Evolutionary conservation across 2,113 vertebrate species (phyloP), one percentile per base, ranked within the genome.

Genomic region (Pholis gunnellus): DNA sequence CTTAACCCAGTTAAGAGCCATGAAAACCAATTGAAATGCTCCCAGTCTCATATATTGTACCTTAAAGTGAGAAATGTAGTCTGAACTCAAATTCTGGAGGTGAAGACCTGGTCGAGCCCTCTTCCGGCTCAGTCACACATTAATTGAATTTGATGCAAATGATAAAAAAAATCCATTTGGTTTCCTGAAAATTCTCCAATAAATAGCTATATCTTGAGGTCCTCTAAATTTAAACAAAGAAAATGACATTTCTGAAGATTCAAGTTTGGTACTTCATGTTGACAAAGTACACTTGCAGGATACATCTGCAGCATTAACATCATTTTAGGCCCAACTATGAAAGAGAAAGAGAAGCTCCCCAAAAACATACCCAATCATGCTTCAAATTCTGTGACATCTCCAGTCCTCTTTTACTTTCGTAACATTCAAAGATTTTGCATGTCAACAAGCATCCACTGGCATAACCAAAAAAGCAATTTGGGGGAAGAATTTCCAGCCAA

Each of bases 341-440:
- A 31, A 71, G 42, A 50, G 50, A 74, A 11, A 61, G 36, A 84
- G 27, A 69, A 48, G 50, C 57, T 72, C 42, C 20, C 15, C 7
- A 15, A 57, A 83, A 66, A 9, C 36, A 48, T 61, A 56, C 9
- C 69, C 9, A 81, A 75, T 56, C 76, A 63, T 17, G 29, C 65
- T 74, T 27, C 60, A 61, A 46, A 72, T 72, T 70, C 61, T 65
- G 27, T 40, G 60, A 38, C 59, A 60, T 72, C 61, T 78, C 68
- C 18, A 17, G 15, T 67, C 68, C 77, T 27, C 22, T 81, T 83
- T 78, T 10, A 25, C 14, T 78, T 18, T 14, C 29, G 68, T 66
- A 75, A 72, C 25, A 70, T 81, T 36, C 70, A 80, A 71, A 75
- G 7, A 79, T 40, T 81, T 81, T 84, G 34, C 76, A 81, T 78